phyloP scores from a whole-genome alignment of 2,888 invertebrate species.

The Lamellibrachia columna region DNA sequence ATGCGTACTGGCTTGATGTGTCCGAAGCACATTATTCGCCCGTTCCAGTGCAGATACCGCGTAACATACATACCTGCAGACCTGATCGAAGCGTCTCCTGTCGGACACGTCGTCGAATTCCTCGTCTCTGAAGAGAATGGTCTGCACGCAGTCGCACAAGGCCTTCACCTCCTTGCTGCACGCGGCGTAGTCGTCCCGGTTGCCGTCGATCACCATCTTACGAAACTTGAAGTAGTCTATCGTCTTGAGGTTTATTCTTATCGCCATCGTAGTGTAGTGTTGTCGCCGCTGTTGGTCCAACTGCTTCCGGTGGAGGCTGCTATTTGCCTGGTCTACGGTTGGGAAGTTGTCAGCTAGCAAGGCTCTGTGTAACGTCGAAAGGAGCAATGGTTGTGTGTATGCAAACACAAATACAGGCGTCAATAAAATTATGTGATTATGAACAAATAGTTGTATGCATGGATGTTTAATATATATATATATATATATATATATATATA shows the following conservation, averaged over 20 bases:
- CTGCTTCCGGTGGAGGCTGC: not conserved
- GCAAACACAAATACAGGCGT: not conserved
- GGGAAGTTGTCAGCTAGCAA: not conserved
- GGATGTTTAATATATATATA: too few species aligned
- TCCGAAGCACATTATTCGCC: too few species aligned
- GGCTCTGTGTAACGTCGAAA: not conserved
- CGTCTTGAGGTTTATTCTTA: constrained; percentile 45
- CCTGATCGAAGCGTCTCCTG: constrained; percentile 40
- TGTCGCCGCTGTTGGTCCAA: not conserved
- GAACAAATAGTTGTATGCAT: too few species aligned
- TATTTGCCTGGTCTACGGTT: not conserved
- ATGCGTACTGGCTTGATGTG: too few species aligned
- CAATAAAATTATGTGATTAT: not conserved
- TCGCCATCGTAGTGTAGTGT: constrained; percentile 32
- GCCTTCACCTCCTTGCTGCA: constrained; percentile 44
- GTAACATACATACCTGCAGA: constrained; percentile 26
- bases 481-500: too few species aligned
- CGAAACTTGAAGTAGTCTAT: constrained; percentile 48
- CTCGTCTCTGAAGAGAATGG: constrained; percentile 44
- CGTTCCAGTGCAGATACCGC: too few species aligned
- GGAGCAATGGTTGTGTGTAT: not conserved
- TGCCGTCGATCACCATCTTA: constrained; percentile 46
- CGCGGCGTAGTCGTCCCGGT: constrained; percentile 42
- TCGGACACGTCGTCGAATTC: constrained; percentile 43
- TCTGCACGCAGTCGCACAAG: constrained; percentile 43